phyloP scores from a whole-genome alignment of 2,797 vertebrate species.

The Saxicola maurus region DNA sequence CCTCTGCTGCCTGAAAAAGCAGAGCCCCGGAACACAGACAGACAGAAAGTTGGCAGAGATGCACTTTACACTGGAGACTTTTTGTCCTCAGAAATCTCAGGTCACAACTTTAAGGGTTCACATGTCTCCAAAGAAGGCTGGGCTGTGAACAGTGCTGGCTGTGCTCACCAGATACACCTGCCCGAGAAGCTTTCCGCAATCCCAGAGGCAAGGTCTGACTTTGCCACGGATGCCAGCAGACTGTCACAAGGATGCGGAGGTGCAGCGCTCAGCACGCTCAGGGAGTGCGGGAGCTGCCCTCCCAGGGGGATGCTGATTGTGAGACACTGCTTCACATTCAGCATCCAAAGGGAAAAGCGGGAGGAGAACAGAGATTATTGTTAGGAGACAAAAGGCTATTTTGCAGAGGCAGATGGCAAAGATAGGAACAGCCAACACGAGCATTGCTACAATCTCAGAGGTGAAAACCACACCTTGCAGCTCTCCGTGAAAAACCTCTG shows the following conservation, averaged over 20 bases:
- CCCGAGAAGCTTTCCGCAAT: not conserved
- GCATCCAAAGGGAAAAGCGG: not conserved
- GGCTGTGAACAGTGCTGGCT: not conserved
- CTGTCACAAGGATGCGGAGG: not conserved
- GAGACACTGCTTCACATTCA: not conserved
- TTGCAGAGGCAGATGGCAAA: not conserved
- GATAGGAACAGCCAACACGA: not conserved
- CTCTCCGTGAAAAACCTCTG: not conserved
- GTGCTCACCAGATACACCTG: not conserved
- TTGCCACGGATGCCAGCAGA: not conserved
- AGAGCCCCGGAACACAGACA: not conserved
- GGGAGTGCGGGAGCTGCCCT: not conserved
- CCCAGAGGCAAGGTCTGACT: not conserved
- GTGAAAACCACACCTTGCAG: not conserved
- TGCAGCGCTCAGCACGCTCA: rapidly evolving
- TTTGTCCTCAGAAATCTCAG: not conserved
- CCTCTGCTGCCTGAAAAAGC: not conserved
- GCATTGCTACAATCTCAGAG: not conserved
- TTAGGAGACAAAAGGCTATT: constrained; percentile 3
- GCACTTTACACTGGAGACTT: not conserved
- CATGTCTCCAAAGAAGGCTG: rapidly evolving
- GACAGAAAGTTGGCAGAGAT: not conserved
- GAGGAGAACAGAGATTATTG: not conserved
- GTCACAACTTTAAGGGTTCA: not conserved
- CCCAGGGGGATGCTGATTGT: not conserved